Evolutionary conservation across 2,113 vertebrate genomes (phyloP).

Genomic region (Nicator chloris): DNA sequence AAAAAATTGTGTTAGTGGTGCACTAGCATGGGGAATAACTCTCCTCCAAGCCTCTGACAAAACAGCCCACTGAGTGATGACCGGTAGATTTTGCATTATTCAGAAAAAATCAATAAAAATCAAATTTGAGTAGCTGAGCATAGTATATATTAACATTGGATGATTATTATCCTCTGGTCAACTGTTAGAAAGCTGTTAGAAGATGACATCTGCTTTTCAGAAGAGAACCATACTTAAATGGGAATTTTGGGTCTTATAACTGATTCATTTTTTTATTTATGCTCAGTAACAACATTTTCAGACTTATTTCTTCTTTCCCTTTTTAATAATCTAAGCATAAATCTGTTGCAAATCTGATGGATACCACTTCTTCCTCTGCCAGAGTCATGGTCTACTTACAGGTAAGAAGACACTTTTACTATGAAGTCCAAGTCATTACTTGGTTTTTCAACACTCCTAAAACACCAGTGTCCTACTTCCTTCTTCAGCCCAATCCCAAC

Average conservation of each 20-base stretch:
- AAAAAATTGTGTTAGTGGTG: background rate
- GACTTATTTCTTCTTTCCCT: constrained; percentile 14
- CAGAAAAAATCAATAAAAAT: background rate
- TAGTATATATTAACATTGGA: background rate
- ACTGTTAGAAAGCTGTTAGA: background rate
- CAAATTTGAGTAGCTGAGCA: background rate
- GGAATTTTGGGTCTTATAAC: background rate
- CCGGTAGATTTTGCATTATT: background rate
- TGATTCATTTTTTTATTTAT: background rate
- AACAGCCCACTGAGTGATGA: background rate
- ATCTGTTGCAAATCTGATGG: background rate
- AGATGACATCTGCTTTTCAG: background rate
- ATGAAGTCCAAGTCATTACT: background rate
- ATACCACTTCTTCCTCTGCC: background rate
- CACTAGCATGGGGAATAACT: background rate
- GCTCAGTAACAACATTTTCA: background rate
- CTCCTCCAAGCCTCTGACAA: background rate
- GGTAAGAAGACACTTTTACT: background rate
- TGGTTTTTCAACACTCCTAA: background rate
- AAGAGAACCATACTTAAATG: background rate
- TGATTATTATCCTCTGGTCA: background rate
- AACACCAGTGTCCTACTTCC: background rate
- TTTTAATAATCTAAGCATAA: background rate
- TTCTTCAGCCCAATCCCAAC: background rate
- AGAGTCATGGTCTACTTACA: background rate